phyloP scores from a whole-genome alignment of 2,888 invertebrate genomes.

The Lapara coniferarum region DNA sequence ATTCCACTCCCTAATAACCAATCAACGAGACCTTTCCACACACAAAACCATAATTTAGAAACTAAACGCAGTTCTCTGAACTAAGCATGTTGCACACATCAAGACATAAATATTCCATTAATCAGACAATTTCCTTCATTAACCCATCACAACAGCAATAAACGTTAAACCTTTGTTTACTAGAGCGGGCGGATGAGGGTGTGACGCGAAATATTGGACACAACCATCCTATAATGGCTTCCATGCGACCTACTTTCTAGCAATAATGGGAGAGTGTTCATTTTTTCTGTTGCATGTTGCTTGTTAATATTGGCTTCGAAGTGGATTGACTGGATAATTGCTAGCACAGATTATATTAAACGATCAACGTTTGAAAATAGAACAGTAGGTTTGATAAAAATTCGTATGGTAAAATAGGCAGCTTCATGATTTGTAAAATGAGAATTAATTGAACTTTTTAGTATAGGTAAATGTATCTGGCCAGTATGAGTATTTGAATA shows the following conservation, averaged over 20 bases:
- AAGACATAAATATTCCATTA: slow-evolving; percentile 7
- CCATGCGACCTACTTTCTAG: slow-evolving; percentile 45
- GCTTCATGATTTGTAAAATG: no score
- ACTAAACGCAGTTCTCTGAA: not conserved
- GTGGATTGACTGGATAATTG: not conserved
- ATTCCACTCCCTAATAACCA: no score
- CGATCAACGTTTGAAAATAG: no score
- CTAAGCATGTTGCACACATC: not conserved
- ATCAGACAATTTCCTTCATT: slow-evolving; percentile 13
- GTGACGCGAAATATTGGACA: slow-evolving; percentile 27
- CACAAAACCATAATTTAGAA: no score
- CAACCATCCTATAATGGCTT: slow-evolving; percentile 51
- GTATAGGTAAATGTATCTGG: not conserved
- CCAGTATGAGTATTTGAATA: not conserved
- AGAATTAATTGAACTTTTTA: no score
- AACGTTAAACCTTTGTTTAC: not conserved
- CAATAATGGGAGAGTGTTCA: slow-evolving; percentile 30
- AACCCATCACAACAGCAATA: slow-evolving; percentile 7
- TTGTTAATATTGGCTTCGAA: not conserved
- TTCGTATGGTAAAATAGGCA: no score
- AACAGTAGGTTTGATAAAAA: no score
- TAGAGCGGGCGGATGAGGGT: slow-evolving; percentile 16
- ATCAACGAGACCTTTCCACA: no score
- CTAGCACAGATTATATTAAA: no score
- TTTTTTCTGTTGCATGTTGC: slow-evolving; percentile 5